Conservation (phyloP, 2,113 vertebrate species). For the Pollachius pollachius region DNA sequence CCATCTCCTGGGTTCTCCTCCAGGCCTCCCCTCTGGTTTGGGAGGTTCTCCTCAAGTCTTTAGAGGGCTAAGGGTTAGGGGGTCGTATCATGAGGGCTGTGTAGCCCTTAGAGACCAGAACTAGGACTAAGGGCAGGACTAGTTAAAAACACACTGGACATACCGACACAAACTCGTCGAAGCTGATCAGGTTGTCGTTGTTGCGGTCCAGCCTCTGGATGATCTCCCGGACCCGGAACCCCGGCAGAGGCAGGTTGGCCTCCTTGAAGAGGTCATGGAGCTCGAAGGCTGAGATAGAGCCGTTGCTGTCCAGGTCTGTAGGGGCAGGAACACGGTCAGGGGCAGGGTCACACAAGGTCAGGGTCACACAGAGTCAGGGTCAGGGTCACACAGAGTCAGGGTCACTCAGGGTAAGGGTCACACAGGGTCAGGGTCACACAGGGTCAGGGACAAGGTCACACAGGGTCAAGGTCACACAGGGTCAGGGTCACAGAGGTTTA, state of each 20-base stretch:
- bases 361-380: no score
- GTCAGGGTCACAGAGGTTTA: conserved; percentile 82
- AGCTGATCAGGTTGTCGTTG: conserved; percentile 90
- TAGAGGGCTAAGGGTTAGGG: not conserved
- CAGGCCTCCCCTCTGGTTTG: no score
- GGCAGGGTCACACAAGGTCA: no score
- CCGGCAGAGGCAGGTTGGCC: conserved; percentile 83
- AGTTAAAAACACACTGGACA: conserved; percentile 41
- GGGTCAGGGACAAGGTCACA: conserved; percentile 5
- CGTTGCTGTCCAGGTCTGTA: conserved; percentile 86
- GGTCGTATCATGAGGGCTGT: not conserved
- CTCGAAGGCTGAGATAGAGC: conserved; percentile 85
- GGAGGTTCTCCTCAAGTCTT: no score
- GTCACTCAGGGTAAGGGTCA: no score
- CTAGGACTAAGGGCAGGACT: conserved; percentile 3
- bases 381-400: no score
- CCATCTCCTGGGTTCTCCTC: no score
- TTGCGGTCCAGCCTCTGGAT: conserved; percentile 92
- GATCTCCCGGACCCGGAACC: conserved; percentile 92
- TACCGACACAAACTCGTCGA: conserved; percentile 90
- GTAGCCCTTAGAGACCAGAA: no score
- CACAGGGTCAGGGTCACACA: not conserved
- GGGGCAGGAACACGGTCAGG: not conserved
- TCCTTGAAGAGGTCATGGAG: conserved; percentile 89
- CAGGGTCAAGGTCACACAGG: no score